Base-by-base conservation (phyloP, 2,888 invertebrate species). In the Sesia apiformis region DNA sequence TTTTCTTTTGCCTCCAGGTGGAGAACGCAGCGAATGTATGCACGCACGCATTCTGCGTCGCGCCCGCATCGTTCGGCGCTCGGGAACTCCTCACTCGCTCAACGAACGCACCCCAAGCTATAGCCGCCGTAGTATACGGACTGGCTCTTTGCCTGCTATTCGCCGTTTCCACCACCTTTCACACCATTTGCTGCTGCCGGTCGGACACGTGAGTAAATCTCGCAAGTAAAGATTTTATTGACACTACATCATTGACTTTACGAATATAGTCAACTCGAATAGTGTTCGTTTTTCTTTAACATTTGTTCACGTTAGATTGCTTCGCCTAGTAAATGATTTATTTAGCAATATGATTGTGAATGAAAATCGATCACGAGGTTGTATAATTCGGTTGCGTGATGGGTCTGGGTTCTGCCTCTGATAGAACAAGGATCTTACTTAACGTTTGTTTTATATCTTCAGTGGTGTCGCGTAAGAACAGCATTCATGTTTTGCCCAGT, bases 21-120 rank as follows among this genome's bases (percentile, higher is more conserved):
- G 98, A 98, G 80, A 97, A 98, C 75, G 86, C 97, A 59, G 97
- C 98, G 52, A 98, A 98, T 86, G 94, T 98, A 52, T 90, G 96
- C 67, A 97, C 97, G 41, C 98, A 98, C 82, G 97, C 96, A 55
- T 92, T 97, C 57, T 96, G 95, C 92, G 94, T 97, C 53, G 89
- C 96, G 63, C 97, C 97, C 51, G 96, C 97, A 65, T 86, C 96
- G n/a, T 78, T 94, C 56, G 97, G 94, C 4, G 92, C 94, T 55
- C 84, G 93, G 53, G 93, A 94, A 76, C 89, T 98, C 69, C 86
- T 96, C 57, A 91, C 92, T 60, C 92, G 96, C 62, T 95, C 97
- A 4, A 81, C 90, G 49, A 94, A 93, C 70, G 91, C 92, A 63
- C 92, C 94, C 49, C 96, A 98, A 84, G 91, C 93, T 60, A 85